A percentile compares a stretch with the other conserved stretches of the same genome.
These are phyloP conservation scores for Centropristis striata DNA, from an alignment of 2,113 vertebrate species.

Conservation along the genomic window DNA sequence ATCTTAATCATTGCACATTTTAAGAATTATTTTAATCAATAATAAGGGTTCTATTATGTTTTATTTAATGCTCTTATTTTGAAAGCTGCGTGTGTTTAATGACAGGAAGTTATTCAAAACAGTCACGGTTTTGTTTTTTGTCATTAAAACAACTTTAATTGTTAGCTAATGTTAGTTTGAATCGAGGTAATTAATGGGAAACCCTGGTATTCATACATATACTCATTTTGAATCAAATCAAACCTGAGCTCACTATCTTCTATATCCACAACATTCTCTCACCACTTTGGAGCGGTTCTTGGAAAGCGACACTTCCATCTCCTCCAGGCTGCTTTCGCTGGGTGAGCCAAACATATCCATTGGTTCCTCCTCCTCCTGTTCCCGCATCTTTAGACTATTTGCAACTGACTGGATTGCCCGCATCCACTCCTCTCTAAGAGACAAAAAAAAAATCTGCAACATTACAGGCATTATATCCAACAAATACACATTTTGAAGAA, in stretches of 20 bases:
- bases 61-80: too few relatives aligned
- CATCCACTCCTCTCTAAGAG: constrained; percentile 91
- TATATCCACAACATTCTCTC: constrained; percentile 45
- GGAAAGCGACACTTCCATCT: constrained; percentile 89
- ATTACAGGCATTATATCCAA: background rate
- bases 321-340: constrained; percentile 83
- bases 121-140: too few relatives aligned
- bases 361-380: constrained; percentile 83
- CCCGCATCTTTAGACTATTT: constrained; percentile 88
- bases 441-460: constrained; percentile 9
- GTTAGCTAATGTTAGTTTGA: too few relatives aligned
- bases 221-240: background rate
- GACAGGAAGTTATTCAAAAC: too few relatives aligned
- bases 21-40: too few relatives aligned
- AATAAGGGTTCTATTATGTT: too few relatives aligned
- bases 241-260: background rate
- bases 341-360: constrained; percentile 88
- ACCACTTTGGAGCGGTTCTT: constrained; percentile 89
- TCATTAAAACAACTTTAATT: too few relatives aligned
- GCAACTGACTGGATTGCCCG: constrained; percentile 91
- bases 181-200: too few relatives aligned
- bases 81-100: too few relatives aligned
- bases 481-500: background rate
- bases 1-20: too few relatives aligned
- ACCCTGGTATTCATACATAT: background rate